Conservation (phyloP, 2,797 vertebrate species). For the Discoglossus pictus region DNA sequence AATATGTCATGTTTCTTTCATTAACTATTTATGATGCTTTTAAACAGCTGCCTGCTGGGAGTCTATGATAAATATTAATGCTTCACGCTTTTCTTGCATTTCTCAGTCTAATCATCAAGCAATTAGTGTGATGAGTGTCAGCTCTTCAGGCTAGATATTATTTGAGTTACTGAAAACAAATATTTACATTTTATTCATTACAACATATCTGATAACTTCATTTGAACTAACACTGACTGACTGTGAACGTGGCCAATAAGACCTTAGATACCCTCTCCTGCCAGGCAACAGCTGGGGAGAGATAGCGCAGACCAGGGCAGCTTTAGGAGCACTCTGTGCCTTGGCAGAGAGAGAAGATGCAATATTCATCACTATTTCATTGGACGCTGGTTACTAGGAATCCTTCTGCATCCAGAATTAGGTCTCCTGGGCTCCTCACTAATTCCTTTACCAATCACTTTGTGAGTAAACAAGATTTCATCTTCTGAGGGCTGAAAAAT, state of each 20-base stretch:
- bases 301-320: slow-evolving; percentile 12
- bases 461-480: slow-evolving; percentile 17
- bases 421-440: slow-evolving; percentile 11
- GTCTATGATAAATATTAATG: too few species aligned
- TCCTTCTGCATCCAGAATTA: not conserved
- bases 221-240: too few species aligned
- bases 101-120: too few species aligned
- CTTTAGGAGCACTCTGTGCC: slow-evolving; percentile 27
- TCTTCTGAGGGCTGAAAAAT: not conserved
- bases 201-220: too few species aligned
- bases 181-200: too few species aligned
- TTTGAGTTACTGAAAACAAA: too few species aligned
- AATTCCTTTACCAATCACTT: not conserved
- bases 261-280: slow-evolving; percentile 9
- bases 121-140: too few species aligned
- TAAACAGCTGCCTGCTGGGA: too few species aligned
- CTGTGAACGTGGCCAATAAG: slow-evolving; percentile 34
- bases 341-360: slow-evolving; percentile 36
- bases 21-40: too few species aligned
- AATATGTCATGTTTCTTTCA: too few species aligned
- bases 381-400: slow-evolving; percentile 5
- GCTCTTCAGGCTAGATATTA: too few species aligned
- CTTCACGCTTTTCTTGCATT: too few species aligned
- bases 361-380: slow-evolving; percentile 39
- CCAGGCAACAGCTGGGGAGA: slow-evolving; percentile 7